Evolutionary conservation across 2,797 vertebrate genomes (phyloP), one percentile per base, ranked within the genome.

Genomic region (Gobio occitaniae): DNA sequence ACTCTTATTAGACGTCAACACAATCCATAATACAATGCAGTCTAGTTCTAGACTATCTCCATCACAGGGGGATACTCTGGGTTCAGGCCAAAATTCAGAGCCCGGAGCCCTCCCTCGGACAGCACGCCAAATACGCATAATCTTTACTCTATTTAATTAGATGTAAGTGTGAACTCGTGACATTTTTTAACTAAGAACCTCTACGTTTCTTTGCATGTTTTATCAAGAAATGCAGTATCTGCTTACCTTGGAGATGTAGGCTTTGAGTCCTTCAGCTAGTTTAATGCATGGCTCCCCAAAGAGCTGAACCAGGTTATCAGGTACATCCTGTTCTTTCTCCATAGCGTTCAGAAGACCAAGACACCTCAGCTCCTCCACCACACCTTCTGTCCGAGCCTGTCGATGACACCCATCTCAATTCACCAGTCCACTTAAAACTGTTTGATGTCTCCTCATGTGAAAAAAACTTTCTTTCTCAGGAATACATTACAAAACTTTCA

Each of bases 221-320:
- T 63, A 32, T 63, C 3, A 32, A 63, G 7, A 61, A 41, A 25
- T 21, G n/a, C 2, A 1, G 11, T 12, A 36, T 48, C 5, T 63
- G 17, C 79, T 92, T 87, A 95, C 94, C 92, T 90, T 93, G 80
- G 91, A 92, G 69, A 94, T 90, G 0, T 94, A 95, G 44, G 91
- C 88, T 90, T 93, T 94, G 91, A 95, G 92, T 88, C 91, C 93
- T 83, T 90, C 90, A 38, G 93, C 93, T 87, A 96, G 89, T 87
- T 92, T 93, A 84, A 95, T 91, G 87, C 94, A 95, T 1, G 94
- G 89, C 84, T 93, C 93, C 82, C 91, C 87, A 76, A 90, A 91
- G 78, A 94, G 86, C 68, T 88, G 87, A 3, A 88, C 78, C 56
- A 90, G 86, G 61, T 86, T 86, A 50, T 84, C 93, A 2, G 89